Base-by-base conservation (phyloP, 2,888 invertebrate species). In the Acanthococcus lagerstroemiae region DNA sequence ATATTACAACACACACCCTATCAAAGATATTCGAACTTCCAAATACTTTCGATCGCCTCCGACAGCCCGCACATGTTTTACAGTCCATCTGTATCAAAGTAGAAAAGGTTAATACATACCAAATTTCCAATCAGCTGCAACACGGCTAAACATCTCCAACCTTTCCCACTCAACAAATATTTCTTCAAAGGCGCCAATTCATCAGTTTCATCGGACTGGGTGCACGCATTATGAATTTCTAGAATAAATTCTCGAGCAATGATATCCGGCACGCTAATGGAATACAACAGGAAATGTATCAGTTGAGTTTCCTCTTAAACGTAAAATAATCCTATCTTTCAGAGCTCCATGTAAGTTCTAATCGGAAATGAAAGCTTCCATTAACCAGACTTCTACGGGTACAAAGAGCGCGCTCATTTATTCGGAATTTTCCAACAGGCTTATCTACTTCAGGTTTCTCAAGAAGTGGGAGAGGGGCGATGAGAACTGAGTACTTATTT, bases 191-290 rank as follows among this genome's bases (percentile, higher is more conserved):
- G 67, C 73, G 76, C 19, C 26, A 78, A 72, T 69, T 78, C 77
- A 37, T 74, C 76, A 9, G 74, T 73, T 65, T 78, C 74, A 68
- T 66, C 70, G 19, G 72, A 71, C 55, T 73, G 71, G 3, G 74
- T 74, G 68, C 78, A 79, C 2, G 78, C 72, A 54, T 74, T 79
- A 74, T 84, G 83, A 67, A 84, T 80, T 70, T 83, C 83, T 69
- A 82, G 81, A 60, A 84, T 77, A 67, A 84, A 75, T 76, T 84
- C 84, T 75, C 83, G 83, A 0, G 83, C 82, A 60, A 84, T 81
- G 69, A 84, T 76, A 12, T 82, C 81, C 63, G 83, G 80, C 68
- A 84, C 80, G 65, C 82, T 81, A 66, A 65, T n/a, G n/a, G n/a
- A 68, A 69, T 3, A 1, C 54, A 65, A 46, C 7, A 19, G 17